These are phyloP conservation scores for Drosophila sulfurigaster DNA, from an alignment of 1,140 invertebrate genomes.

Conservation along the genomic window DNA sequence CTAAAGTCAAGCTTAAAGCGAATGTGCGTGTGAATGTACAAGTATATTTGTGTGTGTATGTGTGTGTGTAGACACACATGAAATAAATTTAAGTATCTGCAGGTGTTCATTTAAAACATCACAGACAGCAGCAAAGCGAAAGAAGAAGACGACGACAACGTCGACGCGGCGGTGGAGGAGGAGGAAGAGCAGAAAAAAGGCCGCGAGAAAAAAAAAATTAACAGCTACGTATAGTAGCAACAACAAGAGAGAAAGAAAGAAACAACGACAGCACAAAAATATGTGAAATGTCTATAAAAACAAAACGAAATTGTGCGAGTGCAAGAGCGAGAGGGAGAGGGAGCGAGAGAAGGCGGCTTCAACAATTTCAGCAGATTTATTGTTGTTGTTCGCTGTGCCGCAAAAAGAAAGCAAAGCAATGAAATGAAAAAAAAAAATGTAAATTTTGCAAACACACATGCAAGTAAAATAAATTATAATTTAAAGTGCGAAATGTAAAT, in stretches of 20 bases:
- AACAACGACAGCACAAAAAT: slow-evolving; percentile 37
- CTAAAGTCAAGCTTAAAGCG: slow-evolving; percentile 69
- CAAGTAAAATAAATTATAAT: slow-evolving; percentile 46
- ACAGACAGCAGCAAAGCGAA: slow-evolving; percentile 70
- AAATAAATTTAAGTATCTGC: slow-evolving; percentile 84
- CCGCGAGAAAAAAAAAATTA: slow-evolving; percentile 71
- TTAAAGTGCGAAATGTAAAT: slow-evolving; percentile 43
- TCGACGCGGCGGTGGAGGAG: neutral
- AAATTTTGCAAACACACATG: slow-evolving; percentile 44
- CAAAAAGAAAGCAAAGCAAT: slow-evolving; percentile 40
- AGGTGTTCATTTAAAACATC: slow-evolving; percentile 84
- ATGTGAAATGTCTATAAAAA: slow-evolving; percentile 76
- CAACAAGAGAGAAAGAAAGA: slow-evolving; percentile 51
- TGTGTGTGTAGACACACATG: slow-evolving; percentile 45
- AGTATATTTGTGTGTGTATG: slow-evolving; percentile 25
- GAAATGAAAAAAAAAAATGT: slow-evolving; percentile 25
- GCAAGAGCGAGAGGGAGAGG: neutral
- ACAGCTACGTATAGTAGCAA: slow-evolving; percentile 60
- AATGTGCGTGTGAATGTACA: slow-evolving; percentile 22
- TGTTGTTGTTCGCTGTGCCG: slow-evolving; percentile 53
- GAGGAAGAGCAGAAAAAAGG: slow-evolving; percentile 58
- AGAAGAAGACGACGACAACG: slow-evolving; percentile 52
- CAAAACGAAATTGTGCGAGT: slow-evolving; percentile 60
- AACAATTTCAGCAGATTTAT: slow-evolving; percentile 56
- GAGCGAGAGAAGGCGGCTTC: slow-evolving; percentile 6